phyloP scores from a whole-genome alignment of 2,797 vertebrate species.

The Vespertilio murinus region DNA sequence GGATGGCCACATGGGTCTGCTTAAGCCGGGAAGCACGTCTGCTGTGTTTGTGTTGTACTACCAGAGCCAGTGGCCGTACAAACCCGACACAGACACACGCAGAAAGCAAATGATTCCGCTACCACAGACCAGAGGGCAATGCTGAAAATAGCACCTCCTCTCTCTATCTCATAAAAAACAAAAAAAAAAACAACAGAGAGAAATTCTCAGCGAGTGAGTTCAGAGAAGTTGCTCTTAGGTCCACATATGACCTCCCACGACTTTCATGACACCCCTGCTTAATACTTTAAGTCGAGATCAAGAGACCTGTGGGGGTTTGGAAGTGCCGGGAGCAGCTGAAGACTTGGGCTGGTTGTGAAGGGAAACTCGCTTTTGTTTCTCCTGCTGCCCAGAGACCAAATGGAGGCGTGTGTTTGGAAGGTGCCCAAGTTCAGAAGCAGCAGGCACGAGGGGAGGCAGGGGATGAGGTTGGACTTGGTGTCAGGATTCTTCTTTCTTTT shows the following conservation, averaged over 20 bases:
- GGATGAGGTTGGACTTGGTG: background rate
- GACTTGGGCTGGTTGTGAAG: conserved; percentile 57
- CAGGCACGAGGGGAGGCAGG: background rate
- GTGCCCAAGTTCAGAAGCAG: conserved; percentile 72
- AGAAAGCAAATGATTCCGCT: conserved; percentile 24
- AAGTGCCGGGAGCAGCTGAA: conserved; percentile 46
- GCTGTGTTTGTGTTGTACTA: conserved; percentile 40
- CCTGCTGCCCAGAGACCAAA: conserved; percentile 39
- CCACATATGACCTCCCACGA: background rate
- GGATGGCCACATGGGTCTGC: conserved; percentile 68
- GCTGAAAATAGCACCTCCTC: conserved; percentile 18
- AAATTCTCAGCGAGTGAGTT: background rate
- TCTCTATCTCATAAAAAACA: background rate
- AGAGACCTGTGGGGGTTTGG: conserved; percentile 29
- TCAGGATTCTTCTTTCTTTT: background rate
- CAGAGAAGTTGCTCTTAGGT: background rate
- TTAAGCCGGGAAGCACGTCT: conserved; percentile 28
- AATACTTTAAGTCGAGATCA: conserved; percentile 33
- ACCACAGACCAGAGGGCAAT: background rate
- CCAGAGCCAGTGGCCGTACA: background rate
- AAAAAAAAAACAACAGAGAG: no score
- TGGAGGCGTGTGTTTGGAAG: conserved; percentile 71
- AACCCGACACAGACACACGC: conserved; percentile 1
- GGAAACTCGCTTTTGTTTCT: conserved; percentile 46
- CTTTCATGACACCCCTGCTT: conserved; percentile 41